phyloP scores from a whole-genome alignment of 1,140 invertebrate species.

The Apis cerana region DNA sequence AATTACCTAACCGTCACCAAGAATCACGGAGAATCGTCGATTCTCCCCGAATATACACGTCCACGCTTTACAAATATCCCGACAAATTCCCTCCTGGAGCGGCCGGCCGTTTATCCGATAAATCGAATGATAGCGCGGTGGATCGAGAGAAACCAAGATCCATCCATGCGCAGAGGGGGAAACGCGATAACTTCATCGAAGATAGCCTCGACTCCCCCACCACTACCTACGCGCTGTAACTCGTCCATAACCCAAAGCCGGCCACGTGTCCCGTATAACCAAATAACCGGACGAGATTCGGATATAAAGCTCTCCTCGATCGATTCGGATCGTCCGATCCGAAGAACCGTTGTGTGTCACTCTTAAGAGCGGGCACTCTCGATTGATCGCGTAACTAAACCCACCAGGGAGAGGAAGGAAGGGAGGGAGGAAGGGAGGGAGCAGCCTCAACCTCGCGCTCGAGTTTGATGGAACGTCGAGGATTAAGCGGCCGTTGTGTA shows the following conservation, averaged over 20 bases:
- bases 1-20: too few species aligned
- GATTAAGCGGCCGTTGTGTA: conserved; percentile 36
- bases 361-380: conserved; percentile 6
- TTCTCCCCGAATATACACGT: too few species aligned
- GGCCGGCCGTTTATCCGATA: too few species aligned
- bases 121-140: not conserved
- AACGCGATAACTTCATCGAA: conserved; percentile 27
- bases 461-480: conserved; percentile 40
- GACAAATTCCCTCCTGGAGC: too few species aligned
- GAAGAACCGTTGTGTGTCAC: conserved; percentile 16
- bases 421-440: too few species aligned
- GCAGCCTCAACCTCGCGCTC: conserved; percentile 18
- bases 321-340: not conserved
- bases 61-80: too few species aligned
- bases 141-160: not conserved
- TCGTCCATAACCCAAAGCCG: conserved; percentile 21
- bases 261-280: conserved; percentile 36
- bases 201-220: not conserved
- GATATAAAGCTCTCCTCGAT: conserved; percentile 23
- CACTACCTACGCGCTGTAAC: conserved; percentile 11
- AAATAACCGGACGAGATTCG: conserved; percentile 41
- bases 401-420: not conserved
- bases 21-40: too few species aligned
- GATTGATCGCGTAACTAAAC: conserved; percentile 43
- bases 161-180: not conserved